Conservation (phyloP, 2,888 invertebrate species). For the Hirtodrosophila histrioides region DNA sequence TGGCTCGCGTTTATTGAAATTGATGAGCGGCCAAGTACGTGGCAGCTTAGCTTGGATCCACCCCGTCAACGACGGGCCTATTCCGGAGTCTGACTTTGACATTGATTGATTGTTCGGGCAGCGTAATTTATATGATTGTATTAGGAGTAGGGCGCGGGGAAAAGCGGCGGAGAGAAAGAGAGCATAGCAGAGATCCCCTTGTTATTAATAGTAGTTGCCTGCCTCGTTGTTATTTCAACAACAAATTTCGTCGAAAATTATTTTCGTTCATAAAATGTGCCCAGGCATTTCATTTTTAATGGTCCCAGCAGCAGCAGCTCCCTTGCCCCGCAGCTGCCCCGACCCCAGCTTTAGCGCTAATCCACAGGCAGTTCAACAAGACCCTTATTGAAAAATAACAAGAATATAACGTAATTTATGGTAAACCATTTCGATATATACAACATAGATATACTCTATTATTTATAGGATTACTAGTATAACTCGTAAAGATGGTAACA, state of each 20-base stretch:
- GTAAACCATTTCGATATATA: background rate
- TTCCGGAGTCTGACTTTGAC: conserved; percentile 61
- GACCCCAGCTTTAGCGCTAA: conserved; percentile 22
- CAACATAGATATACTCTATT: background rate
- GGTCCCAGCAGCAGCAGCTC: conserved; percentile 41
- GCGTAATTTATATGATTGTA: conserved; percentile 80
- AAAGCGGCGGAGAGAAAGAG: background rate
- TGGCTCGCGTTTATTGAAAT: conserved; percentile 67
- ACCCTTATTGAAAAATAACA: conserved; percentile 19
- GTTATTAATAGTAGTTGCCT: conserved; percentile 70
- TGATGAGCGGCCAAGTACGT: conserved; percentile 76
- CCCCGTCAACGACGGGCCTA: conserved; percentile 45
- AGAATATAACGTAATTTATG: conserved; percentile 20
- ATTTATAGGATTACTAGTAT: no score
- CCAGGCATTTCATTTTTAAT: conserved; percentile 69
- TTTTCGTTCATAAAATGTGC: conserved; percentile 63
- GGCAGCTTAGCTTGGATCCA: conserved; percentile 73
- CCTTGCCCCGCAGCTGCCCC: conserved; percentile 1
- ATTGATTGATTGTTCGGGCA: conserved; percentile 74
- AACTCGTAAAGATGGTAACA: no score
- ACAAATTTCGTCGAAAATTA: conserved; percentile 62
- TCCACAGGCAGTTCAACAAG: conserved; percentile 24
- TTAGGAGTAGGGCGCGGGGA: conserved; percentile 45
- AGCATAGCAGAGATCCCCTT: conserved; percentile 28
- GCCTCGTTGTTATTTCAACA: conserved; percentile 65